phyloP scores from a whole-genome alignment of 2,888 invertebrate species.

The Tortricodes alternella region DNA sequence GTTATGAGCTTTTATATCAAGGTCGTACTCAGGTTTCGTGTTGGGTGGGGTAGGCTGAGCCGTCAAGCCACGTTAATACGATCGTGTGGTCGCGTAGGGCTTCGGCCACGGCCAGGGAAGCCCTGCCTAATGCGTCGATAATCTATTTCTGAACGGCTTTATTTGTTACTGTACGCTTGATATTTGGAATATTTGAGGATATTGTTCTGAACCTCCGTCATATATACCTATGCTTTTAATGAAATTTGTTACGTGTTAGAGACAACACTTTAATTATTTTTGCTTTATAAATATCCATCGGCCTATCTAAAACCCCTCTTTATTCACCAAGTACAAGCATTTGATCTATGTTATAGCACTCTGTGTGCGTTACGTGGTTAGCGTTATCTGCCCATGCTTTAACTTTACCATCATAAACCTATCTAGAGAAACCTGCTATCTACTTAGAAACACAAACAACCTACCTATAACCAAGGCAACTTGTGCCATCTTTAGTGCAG shows the following conservation, averaged over 20 bases:
- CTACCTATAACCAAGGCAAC: slow-evolving; percentile 3
- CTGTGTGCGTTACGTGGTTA: too few species aligned
- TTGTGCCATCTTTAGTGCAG: slow-evolving; percentile 4
- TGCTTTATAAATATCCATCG: too few species aligned
- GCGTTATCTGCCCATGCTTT: too few species aligned
- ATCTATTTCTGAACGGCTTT: slow-evolving; percentile 21
- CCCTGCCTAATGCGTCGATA: slow-evolving; percentile 18
- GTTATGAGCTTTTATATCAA: not conserved
- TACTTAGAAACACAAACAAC: slow-evolving; percentile 4
- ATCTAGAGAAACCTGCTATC: not conserved
- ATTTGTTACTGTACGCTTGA: not conserved
- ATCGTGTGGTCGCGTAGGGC: slow-evolving; percentile 15
- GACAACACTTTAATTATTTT: too few species aligned
- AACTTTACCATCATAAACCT: too few species aligned
- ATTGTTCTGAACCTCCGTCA: not conserved
- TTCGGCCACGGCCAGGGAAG: slow-evolving; percentile 26
- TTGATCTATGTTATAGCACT: too few species aligned
- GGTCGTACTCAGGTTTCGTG: slow-evolving; percentile 19
- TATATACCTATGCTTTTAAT: too few species aligned
- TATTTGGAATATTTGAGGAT: not conserved
- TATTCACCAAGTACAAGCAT: too few species aligned
- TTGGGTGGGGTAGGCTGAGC: slow-evolving; percentile 5
- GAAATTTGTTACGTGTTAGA: too few species aligned
- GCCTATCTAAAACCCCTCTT: too few species aligned
- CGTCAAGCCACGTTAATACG: slow-evolving; percentile 16